A percentile compares a stretch with the other conserved stretches of the same genome.
Conservation (phyloP, 2,888 invertebrate species). For the Isoperla grammatica region DNA sequence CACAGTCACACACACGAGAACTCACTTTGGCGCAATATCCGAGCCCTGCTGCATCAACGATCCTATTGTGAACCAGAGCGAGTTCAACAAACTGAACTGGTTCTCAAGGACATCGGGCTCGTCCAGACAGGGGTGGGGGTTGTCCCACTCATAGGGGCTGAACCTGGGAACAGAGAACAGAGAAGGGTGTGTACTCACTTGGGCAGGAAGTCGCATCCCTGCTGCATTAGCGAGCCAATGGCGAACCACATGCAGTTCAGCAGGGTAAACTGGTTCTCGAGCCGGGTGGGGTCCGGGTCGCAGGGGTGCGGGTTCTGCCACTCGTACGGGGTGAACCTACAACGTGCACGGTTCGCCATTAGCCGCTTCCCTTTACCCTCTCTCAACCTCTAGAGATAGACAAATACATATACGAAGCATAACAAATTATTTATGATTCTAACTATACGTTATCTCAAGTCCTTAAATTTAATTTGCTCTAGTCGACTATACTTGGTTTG, state of each 20-base stretch:
- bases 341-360: constrained; percentile 28
- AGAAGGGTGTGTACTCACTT: constrained; percentile 60
- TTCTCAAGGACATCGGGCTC: constrained; percentile 84
- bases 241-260: constrained; percentile 98
- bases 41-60: constrained; percentile 90
- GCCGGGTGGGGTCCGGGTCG: constrained; percentile 72
- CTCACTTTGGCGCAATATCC: constrained; percentile 88
- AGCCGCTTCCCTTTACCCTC: too few relatives aligned
- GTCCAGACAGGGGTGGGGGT: constrained; percentile 77
- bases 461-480: too few relatives aligned
- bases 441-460: too few relatives aligned
- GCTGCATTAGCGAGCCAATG: constrained; percentile 89
- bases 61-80: constrained; percentile 92
- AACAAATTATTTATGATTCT: too few relatives aligned
- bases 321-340: constrained; percentile 91
- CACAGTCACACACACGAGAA: too few relatives aligned
- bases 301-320: constrained; percentile 88
- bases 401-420: too few relatives aligned
- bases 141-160: constrained; percentile 92
- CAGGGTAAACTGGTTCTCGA: constrained; percentile 89
- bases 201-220: constrained; percentile 92
- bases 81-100: constrained; percentile 85
- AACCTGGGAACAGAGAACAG: constrained; percentile 54
- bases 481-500: too few relatives aligned
- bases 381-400: too few relatives aligned